Evolutionary conservation across 2,888 invertebrate species (phyloP).

Genomic region (Eupithecia tripunctaria): DNA sequence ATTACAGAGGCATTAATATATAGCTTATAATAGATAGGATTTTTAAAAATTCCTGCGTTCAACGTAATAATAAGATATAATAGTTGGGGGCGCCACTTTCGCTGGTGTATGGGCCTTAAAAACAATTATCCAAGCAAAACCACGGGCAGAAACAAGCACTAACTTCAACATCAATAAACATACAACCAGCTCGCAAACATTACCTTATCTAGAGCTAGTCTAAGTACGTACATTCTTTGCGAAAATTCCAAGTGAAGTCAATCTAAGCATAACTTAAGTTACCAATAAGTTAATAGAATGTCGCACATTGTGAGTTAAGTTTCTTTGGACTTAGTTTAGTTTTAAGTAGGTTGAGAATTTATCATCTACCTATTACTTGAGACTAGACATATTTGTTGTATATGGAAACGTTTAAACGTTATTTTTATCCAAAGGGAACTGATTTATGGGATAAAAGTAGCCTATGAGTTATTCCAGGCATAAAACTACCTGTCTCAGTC

Average conservation of each 20-base stretch:
- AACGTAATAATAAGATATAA: too few relatives aligned
- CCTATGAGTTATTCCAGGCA: too few relatives aligned
- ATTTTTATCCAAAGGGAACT: too few relatives aligned
- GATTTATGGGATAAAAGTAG: too few relatives aligned
- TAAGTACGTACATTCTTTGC: neutral
- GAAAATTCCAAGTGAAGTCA: neutral
- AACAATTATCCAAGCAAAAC: neutral
- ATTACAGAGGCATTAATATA: too few relatives aligned
- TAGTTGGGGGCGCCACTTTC: too few relatives aligned
- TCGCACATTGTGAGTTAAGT: constrained; percentile 1
- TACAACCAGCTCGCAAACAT: neutral
- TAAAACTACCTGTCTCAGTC: too few relatives aligned
- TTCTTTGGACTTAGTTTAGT: constrained; percentile 1
- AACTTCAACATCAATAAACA: neutral
- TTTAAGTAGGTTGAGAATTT: constrained; percentile 2
- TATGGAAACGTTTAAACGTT: too few relatives aligned
- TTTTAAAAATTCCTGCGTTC: too few relatives aligned
- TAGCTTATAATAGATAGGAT: too few relatives aligned
- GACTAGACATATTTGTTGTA: too few relatives aligned
- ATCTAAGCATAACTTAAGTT: neutral
- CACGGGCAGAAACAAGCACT: neutral
- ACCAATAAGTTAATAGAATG: neutral
- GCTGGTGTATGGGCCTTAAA: too few relatives aligned
- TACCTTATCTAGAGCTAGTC: neutral
- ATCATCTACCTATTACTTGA: neutral